A percentile compares a stretch with the other conserved stretches of the same genome.
These are phyloP conservation scores for Drosophila buzzatii DNA, from an alignment of 2,888 invertebrate genomes.

Conservation along the genomic window DNA sequence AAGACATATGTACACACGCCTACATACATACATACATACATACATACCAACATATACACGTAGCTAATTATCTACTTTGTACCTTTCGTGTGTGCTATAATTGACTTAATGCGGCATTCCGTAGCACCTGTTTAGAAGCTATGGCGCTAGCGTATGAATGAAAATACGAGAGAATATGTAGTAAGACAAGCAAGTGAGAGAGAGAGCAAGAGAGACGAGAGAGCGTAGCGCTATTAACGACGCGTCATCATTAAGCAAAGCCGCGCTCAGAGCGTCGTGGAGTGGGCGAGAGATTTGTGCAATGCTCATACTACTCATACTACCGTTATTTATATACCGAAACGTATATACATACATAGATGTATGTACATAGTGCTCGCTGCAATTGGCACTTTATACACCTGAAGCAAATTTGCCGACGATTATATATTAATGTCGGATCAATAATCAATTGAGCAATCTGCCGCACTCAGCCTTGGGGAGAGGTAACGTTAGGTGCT, in stretches of 20 bases:
- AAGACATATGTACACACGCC: neutral
- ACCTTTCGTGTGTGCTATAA: conserved; percentile 15
- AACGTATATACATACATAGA: too few species aligned
- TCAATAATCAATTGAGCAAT: conserved; percentile 6
- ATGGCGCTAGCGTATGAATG: conserved; percentile 5
- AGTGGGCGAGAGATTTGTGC: conserved; percentile 4
- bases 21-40: neutral
- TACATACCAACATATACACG: neutral
- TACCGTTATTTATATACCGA: neutral
- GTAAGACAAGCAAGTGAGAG: neutral
- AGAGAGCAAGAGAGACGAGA: conserved; percentile 1
- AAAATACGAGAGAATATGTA: neutral
- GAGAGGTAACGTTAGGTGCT: neutral
- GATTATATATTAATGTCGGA: neutral
- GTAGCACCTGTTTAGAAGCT: conserved; percentile 41
- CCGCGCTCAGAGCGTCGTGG: neutral
- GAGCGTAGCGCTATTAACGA: neutral
- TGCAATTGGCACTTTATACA: neutral
- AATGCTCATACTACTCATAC: neutral
- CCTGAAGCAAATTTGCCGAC: conserved; percentile 1
- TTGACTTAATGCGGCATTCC: conserved; percentile 18
- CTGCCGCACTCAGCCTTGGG: neutral
- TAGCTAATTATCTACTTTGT: conserved; percentile 25
- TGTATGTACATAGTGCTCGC: neutral
- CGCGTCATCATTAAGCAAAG: conserved; percentile 35